These are phyloP conservation scores for Phoxinus phoxinus DNA, from an alignment of 2,113 vertebrate species.

Conservation along the genomic window DNA sequence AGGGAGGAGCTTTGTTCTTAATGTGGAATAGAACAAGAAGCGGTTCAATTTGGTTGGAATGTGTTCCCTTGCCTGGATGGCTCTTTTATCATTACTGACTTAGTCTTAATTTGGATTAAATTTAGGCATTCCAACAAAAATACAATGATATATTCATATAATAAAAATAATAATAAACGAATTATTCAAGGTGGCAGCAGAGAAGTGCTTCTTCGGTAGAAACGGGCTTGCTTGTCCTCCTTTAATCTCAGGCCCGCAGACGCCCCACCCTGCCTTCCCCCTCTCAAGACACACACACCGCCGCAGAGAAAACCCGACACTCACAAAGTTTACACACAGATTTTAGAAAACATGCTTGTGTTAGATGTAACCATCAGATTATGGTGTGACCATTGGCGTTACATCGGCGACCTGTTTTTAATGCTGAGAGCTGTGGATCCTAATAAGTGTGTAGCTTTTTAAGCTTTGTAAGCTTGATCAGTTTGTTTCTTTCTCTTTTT, in stretches of 20 bases:
- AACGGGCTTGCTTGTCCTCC: background rate
- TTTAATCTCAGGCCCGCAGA: constrained; percentile 21
- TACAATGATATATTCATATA: background rate
- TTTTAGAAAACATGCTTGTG: background rate
- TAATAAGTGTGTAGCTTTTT: constrained; percentile 37
- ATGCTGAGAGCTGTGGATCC: constrained; percentile 44
- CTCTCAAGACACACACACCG: constrained; percentile 7
- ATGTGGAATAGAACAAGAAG: constrained; percentile 36
- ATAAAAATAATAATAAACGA: background rate
- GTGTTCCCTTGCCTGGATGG: constrained; percentile 15
- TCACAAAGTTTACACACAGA: constrained; percentile 38
- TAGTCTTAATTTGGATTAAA: background rate
- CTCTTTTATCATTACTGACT: background rate
- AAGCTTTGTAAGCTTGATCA: constrained; percentile 43
- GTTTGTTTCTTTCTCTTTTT: constrained; percentile 9
- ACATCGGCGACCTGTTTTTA: constrained; percentile 3
- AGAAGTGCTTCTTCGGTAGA: background rate
- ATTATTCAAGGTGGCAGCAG: background rate
- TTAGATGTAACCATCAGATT: constrained; percentile 23
- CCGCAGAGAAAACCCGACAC: constrained; percentile 32
- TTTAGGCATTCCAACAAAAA: constrained; percentile 3
- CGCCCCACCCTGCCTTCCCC: constrained; percentile 22
- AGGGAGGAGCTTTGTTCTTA: constrained; percentile 26
- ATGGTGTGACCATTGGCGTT: constrained; percentile 3
- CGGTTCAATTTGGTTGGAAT: background rate